Percentiles rank a stretch among this genome's conserved stretches.
These are phyloP conservation scores for Halyomorpha halys DNA, from an alignment of 1,140 invertebrate genomes.

Conservation along the genomic window DNA sequence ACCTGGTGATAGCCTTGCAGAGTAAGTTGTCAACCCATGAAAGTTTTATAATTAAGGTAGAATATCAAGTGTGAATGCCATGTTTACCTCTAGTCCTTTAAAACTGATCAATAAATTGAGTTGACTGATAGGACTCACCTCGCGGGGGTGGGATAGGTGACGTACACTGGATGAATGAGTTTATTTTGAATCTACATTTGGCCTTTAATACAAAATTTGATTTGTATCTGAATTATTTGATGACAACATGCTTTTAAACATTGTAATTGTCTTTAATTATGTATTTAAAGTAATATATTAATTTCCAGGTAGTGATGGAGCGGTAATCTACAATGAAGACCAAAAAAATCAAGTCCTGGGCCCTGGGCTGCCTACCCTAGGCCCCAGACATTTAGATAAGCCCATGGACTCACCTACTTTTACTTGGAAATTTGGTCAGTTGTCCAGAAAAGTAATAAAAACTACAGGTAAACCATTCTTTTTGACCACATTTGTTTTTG, in stretches of 20 bases:
- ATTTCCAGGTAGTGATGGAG: constrained; percentile 17
- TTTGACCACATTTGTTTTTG: neutral
- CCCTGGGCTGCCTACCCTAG: constrained; percentile 9
- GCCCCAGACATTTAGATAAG: neutral
- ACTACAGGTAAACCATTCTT: neutral
- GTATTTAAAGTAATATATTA: neutral
- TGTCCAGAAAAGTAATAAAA: neutral
- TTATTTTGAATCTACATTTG: constrained; percentile 10
- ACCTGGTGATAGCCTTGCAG: no score
- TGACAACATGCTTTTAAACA: no score
- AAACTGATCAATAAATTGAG: constrained; percentile 4
- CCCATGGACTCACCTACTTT: constrained; percentile 4
- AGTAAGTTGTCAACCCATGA: no score
- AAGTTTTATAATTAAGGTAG: neutral
- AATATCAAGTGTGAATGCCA: neutral
- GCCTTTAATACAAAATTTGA: no score
- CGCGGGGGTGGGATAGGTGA: constrained; percentile 11
- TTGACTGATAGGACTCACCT: constrained; percentile 11
- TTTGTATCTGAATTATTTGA: no score
- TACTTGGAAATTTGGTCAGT: constrained; percentile 2
- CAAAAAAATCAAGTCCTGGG: constrained; percentile 11
- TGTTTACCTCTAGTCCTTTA: neutral
- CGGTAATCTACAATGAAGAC: constrained; percentile 18
- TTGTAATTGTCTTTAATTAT: no score
- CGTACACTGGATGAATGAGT: constrained; percentile 17